A percentile compares a stretch with the other conserved stretches of the same genome.
Evolutionary conservation across 1,140 invertebrate genomes (phyloP).

Genomic region (Zaprionus camerounensis): DNA sequence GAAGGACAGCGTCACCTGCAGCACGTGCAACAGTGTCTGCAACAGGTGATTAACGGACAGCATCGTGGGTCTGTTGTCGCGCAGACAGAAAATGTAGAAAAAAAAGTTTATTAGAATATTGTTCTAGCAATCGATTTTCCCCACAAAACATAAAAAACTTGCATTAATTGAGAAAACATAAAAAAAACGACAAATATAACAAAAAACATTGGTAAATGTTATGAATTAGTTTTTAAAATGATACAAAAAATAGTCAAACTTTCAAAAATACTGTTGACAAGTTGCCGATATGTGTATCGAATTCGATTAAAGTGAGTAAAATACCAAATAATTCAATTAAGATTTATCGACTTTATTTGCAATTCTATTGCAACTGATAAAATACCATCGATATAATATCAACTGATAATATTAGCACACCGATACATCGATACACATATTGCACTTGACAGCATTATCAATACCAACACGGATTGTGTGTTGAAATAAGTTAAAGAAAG

Average conservation of each 20-base stretch:
- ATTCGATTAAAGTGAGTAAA: background rate
- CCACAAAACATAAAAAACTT: slow-evolving; percentile 7
- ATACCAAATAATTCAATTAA: background rate
- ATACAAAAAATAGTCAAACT: background rate
- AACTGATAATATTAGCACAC: background rate
- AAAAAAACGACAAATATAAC: slow-evolving; percentile 14
- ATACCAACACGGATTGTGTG: background rate
- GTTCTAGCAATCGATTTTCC: background rate
- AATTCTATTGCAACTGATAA: background rate
- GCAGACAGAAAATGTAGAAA: background rate
- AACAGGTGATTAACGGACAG: slow-evolving; percentile 91
- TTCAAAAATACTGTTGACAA: background rate
- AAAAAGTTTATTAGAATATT: slow-evolving; percentile 4
- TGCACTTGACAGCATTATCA: background rate
- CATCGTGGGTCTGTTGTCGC: slow-evolving; percentile 89
- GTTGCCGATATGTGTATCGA: background rate
- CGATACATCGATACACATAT: background rate
- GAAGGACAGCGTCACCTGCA: slow-evolving; percentile 96
- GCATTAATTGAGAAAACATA: slow-evolving; percentile 11
- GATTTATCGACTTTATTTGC: background rate
- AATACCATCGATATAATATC: background rate
- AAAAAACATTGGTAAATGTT: background rate
- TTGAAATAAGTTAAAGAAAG: background rate
- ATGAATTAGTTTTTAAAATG: background rate
- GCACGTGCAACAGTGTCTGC: slow-evolving; percentile 94